Percentiles rank a stretch among this genome's conserved stretches.
Evolutionary conservation across 2,113 vertebrate species (phyloP).

Genomic region (Mus spicilegus): DNA sequence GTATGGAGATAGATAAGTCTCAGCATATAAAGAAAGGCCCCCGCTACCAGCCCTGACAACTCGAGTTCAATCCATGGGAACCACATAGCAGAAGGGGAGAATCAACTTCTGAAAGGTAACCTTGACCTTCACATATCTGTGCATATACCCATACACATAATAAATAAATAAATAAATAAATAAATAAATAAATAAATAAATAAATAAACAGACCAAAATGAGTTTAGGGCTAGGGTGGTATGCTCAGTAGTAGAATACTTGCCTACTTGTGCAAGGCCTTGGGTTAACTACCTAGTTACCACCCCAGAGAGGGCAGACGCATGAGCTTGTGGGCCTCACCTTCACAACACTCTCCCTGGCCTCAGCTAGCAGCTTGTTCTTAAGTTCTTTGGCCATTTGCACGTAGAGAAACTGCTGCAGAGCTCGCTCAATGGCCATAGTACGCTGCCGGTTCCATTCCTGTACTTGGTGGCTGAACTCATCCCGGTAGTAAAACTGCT

Average conservation of each 20-base stretch:
- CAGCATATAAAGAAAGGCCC: neutral
- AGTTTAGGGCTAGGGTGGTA: neutral
- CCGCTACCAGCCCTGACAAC: neutral
- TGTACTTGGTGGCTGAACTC: slow-evolving; percentile 99
- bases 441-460: slow-evolving; percentile 98
- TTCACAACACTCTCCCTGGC: slow-evolving; percentile 97
- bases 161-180: neutral
- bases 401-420: slow-evolving; percentile 97
- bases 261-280: neutral
- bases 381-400: slow-evolving; percentile 99
- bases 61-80: neutral
- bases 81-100: neutral
- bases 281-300: neutral
- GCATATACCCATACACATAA: neutral
- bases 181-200: no score
- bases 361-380: slow-evolving; percentile 95
- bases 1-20: neutral
- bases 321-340: slow-evolving; percentile 84
- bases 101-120: neutral
- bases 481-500: slow-evolving; percentile 99
- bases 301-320: neutral
- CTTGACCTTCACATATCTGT: neutral
- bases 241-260: neutral
- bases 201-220: neutral
- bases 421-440: slow-evolving; percentile 94